Evolutionary conservation across 1,140 invertebrate genomes (phyloP), one percentile per base, ranked within the genome.

Genomic region (Olivierus martensii): DNA sequence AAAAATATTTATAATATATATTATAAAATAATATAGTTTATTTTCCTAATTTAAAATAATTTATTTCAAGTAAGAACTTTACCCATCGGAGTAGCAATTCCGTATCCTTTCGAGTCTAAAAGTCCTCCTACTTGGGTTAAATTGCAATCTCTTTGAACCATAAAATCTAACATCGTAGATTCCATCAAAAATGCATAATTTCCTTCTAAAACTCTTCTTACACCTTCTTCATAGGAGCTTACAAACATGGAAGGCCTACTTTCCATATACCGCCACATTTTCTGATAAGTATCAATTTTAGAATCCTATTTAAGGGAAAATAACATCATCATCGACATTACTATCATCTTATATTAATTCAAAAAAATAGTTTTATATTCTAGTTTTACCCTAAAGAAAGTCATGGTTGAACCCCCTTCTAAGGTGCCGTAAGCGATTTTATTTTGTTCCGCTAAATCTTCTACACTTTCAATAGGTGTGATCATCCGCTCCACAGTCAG

Each of bases 101-200:
- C 79, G 59, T 79, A 81, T 9, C 78, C 84, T 69, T 95, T 95
- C 28, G 85, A 90, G 62, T 94, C 91, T 14, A 95, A 72, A 1
- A 96, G 75, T 1, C 92, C 93, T 0, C 94, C 94, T 39, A 99
- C 91, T 77, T 98, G 92, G 28, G 94, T 99, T 3, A 99, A 73
- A 70, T 97, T 95, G 69, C 94, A 99, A 65, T 98, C 87, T 47
- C 93, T 74, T 71, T 98, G 90, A 1, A 94, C 87, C 1, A 82
- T 82, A 65, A 94, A 95, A 68, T 99, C 95, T 46, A 99, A 71
- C 79, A 95, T 96, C 0, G 92, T 95, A 0, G 91, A 96, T 72
- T 99, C 95, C 88, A 98, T 97, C 18, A 99, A 76, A 67, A 95
- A 98, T 0, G 95, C 95, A 66, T 97, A 99, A 64, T 95, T 86